Conservation (phyloP, 2,797 vertebrate genomes). For the Typhlichthys subterraneus region DNA sequence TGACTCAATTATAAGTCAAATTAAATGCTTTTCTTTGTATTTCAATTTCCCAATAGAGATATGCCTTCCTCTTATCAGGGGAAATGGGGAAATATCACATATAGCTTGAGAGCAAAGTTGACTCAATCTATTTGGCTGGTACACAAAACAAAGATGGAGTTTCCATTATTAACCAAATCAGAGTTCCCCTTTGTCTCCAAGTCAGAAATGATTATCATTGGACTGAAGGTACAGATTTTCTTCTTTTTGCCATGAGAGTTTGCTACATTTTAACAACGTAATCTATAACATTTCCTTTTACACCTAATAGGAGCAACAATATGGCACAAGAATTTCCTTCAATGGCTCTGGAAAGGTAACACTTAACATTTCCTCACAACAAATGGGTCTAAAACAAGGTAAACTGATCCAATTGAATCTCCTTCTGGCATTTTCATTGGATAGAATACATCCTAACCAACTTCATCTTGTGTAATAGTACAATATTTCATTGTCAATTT, state of each 20-base stretch:
- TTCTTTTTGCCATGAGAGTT: background rate
- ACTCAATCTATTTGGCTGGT: constrained; percentile 70
- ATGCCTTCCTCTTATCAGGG: constrained; percentile 74
- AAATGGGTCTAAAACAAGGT: constrained; percentile 75
- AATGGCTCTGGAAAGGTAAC: constrained; percentile 67
- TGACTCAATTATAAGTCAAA: background rate
- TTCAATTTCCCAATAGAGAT: constrained; percentile 49
- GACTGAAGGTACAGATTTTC: constrained; percentile 59
- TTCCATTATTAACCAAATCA: constrained; percentile 66
- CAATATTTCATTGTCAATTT: background rate
- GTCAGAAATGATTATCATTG: constrained; percentile 66
- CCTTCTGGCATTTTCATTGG: background rate
- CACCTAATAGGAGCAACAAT: constrained; percentile 65
- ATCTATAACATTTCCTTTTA: constrained; percentile 1
- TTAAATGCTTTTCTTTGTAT: background rate
- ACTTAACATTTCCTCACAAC: constrained; percentile 67
- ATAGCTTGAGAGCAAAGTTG: constrained; percentile 63
- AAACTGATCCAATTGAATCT: constrained; percentile 7
- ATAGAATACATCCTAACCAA: background rate
- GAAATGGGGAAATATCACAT: constrained; percentile 67
- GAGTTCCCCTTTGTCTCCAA: constrained; percentile 74
- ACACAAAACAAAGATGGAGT: constrained; percentile 66
- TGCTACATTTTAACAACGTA: background rate
- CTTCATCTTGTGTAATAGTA: background rate
- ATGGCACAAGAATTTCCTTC: constrained; percentile 64